Conservation (phyloP, 2,888 invertebrate species). For the Cosmia pyralina region DNA sequence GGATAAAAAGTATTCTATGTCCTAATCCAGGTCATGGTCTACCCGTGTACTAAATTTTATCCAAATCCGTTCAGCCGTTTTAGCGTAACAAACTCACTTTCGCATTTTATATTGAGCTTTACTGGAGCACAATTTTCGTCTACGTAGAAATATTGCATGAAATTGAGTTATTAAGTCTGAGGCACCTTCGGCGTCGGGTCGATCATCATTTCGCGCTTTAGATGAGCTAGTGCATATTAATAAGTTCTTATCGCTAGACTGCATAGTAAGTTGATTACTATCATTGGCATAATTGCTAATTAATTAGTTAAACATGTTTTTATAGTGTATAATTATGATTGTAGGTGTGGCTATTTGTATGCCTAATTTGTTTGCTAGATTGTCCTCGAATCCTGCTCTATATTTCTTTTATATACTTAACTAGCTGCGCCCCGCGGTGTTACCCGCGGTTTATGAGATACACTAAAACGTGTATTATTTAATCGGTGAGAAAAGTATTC, state of each 20-base stretch:
- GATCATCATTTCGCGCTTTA: conserved; percentile 49
- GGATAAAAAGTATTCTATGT: too few species aligned
- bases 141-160: conserved; percentile 31
- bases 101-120: too few species aligned
- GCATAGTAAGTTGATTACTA: conserved; percentile 8
- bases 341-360: not conserved
- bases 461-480: too few species aligned
- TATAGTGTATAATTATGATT: not conserved
- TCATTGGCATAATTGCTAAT: conserved; percentile 28
- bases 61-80: too few species aligned
- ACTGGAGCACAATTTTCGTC: too few species aligned
- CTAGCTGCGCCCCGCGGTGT: too few species aligned
- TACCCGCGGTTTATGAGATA: too few species aligned
- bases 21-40: too few species aligned
- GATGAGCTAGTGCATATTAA: conserved; percentile 51
- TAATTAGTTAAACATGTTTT: conserved; percentile 32
- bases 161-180: conserved; percentile 38
- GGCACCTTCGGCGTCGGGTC: conserved; percentile 23
- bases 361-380: not conserved
- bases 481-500: too few species aligned
- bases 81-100: not conserved
- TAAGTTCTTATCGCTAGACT: conserved; percentile 34
- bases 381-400: not conserved
- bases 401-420: not conserved
- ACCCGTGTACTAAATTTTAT: too few species aligned